Evolutionary conservation across 1,140 invertebrate species (phyloP).

Genomic region (Cyclina sinensis): DNA sequence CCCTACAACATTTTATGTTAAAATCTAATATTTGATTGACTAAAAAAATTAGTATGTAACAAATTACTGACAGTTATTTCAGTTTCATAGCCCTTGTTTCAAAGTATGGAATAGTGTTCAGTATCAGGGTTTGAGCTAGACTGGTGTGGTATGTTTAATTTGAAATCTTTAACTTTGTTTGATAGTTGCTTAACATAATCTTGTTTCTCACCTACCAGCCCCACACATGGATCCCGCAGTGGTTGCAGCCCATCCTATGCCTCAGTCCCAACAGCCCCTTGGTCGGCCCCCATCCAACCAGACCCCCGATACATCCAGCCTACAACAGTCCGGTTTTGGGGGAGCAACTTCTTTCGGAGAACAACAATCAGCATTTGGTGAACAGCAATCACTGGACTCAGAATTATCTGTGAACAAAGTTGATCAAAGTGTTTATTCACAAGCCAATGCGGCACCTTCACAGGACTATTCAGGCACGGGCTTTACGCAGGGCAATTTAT

Average conservation of each 20-base stretch:
- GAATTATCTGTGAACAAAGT: constrained; percentile 43
- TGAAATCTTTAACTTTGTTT: too few species aligned
- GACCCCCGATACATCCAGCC: constrained; percentile 53
- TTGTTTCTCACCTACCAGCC: too few species aligned
- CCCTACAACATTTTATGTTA: too few species aligned
- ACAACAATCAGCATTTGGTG: constrained; percentile 59
- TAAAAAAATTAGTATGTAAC: too few species aligned
- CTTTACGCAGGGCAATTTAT: constrained; percentile 69
- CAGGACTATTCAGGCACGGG: constrained; percentile 68
- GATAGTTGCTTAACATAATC: too few species aligned
- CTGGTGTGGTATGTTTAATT: too few species aligned
- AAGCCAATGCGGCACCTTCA: constrained; percentile 47
- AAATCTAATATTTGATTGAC: too few species aligned
- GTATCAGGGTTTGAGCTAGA: too few species aligned
- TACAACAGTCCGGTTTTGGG: constrained; percentile 29
- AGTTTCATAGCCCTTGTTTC: too few species aligned
- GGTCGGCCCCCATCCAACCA: constrained; percentile 50
- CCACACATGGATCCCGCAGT: constrained; percentile 87
- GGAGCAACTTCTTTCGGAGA: constrained; percentile 47
- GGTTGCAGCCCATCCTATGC: constrained; percentile 85
- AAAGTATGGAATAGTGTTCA: too few species aligned
- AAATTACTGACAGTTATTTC: too few species aligned
- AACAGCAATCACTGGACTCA: constrained; percentile 32
- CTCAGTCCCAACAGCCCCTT: constrained; percentile 69
- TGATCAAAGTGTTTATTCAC: constrained; percentile 66